Evolutionary conservation across 92 coral and sea anemone species (phyloP), one percentile per base, ranked within the genome.

Genomic region (Phenganax stokvisi): DNA sequence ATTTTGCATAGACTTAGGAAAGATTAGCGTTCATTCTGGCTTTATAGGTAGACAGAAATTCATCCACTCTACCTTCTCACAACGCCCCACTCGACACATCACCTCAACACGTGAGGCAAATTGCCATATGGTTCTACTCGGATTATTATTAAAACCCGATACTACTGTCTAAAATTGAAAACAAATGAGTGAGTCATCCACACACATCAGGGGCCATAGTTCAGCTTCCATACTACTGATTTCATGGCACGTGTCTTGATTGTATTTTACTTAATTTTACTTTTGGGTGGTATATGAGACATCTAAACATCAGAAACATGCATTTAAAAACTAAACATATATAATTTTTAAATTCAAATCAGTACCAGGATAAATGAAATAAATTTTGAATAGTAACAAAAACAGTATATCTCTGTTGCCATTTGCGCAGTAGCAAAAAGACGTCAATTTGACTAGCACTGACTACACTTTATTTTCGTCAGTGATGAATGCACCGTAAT

Each of bases 41-140:
- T 68, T 68, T 52, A 28, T 64, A 68, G 73, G 73, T 68, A 37
- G 73, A 68, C 73, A 31, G 52, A 65, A 75, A 9, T 55, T 65
- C 52, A 53, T 58, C 55, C 58, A 76, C 81, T 76, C 81, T 76
- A 76, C 81, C 81, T 76, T 76, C 81, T 76, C 7, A 10, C 69
- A 64, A 54, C 55, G 64, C 67, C 81, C 81, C 81, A 76, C 69
- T 57, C 37, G 81, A 76, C n/a, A 57, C 81, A 28, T 64, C 81
- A 60, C 64, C 54, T 60, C 56, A 17, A 75, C 67, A 57, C n/a
- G 28, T 9, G n/a, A 59, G 69, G 15, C 47, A 25, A 13, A 60
- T 75, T 53, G 81, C 51, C 54, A 37, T 37, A 76, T 57, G 53
- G 25, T 52, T 76, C 67, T 76, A 76, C 30, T 57, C 51, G 54